These are phyloP conservation scores for Callionymus lyra DNA, from an alignment of 2,113 vertebrate genomes.

Conservation along the genomic window DNA sequence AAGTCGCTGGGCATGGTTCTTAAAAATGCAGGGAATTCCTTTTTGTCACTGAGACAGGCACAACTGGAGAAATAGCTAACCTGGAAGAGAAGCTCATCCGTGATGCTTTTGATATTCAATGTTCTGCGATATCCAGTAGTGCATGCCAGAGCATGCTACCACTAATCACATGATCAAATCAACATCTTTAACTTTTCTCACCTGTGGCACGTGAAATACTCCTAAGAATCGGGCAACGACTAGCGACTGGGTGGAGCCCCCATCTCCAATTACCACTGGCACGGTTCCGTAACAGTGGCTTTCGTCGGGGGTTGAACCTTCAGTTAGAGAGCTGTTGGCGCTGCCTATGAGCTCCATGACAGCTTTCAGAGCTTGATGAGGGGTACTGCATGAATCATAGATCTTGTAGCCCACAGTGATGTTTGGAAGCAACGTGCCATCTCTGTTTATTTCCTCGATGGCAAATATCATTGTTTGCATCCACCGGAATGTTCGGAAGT, in stretches of 20 bases:
- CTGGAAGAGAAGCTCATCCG: constrained; percentile 30
- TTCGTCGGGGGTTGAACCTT: constrained; percentile 5
- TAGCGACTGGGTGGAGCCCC: constrained; percentile 70
- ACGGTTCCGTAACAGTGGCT: constrained; percentile 36
- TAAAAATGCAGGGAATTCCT: constrained; percentile 66
- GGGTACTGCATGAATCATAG: constrained; percentile 67
- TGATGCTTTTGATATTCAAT: too few relatives aligned
- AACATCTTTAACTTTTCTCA: too few relatives aligned
- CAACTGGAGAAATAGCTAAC: constrained; percentile 75
- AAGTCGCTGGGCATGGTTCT: constrained; percentile 73
- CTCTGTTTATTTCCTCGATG: constrained; percentile 66
- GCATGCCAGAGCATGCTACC: too few relatives aligned
- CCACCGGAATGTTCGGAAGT: constrained; percentile 69
- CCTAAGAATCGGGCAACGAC: constrained; percentile 66
- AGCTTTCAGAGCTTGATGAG: constrained; percentile 59
- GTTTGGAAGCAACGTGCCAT: constrained; percentile 56
- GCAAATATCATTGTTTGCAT: constrained; percentile 76
- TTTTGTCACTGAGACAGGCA: constrained; percentile 70
- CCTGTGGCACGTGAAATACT: constrained; percentile 69
- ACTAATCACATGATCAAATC: not conserved
- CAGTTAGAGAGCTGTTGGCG: constrained; percentile 1
- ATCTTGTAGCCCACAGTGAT: constrained; percentile 69
- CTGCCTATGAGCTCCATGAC: constrained; percentile 56
- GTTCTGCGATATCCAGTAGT: too few relatives aligned
- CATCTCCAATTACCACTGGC: constrained; percentile 67